These are phyloP conservation scores for Ciconia stormi DNA, from an alignment of 2,113 vertebrate genomes.

Conservation along the genomic window DNA sequence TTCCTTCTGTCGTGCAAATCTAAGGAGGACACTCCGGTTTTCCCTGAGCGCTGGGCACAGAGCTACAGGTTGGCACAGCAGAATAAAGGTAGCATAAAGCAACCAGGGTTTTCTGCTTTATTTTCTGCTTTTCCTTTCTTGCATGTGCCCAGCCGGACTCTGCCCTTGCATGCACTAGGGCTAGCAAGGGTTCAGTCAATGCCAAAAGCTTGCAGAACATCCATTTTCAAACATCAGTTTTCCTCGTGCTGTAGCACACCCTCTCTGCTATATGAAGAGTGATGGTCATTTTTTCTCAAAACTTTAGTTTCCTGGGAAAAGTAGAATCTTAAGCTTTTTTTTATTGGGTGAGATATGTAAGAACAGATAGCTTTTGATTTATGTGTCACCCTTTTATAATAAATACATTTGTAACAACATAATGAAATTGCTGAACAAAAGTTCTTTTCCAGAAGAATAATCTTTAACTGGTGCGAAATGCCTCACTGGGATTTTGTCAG, in stretches of 20 bases:
- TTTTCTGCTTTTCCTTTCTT: neutral
- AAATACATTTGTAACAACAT: conserved; percentile 67
- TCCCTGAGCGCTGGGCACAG: neutral
- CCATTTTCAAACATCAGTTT: neutral
- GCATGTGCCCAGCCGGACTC: neutral
- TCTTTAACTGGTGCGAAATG: conserved; percentile 72
- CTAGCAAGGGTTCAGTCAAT: neutral
- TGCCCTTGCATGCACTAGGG: neutral
- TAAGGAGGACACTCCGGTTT: fast-evolving
- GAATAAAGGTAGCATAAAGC: neutral
- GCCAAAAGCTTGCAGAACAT: neutral
- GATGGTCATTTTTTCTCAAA: neutral
- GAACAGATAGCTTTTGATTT: conserved; percentile 52
- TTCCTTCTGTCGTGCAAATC: neutral
- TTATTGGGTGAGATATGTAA: neutral
- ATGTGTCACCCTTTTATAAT: conserved; percentile 61
- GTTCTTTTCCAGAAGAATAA: conserved; percentile 76
- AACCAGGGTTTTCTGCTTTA: neutral
- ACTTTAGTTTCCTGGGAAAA: neutral
- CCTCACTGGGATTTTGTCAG: conserved; percentile 73
- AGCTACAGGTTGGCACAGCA: neutral
- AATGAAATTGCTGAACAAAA: conserved; percentile 74
- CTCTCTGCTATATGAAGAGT: neutral
- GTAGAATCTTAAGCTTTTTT: neutral
- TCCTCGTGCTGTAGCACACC: neutral